Base-by-base conservation (phyloP, 1,140 invertebrate species). In the Orchestia grillus region DNA sequence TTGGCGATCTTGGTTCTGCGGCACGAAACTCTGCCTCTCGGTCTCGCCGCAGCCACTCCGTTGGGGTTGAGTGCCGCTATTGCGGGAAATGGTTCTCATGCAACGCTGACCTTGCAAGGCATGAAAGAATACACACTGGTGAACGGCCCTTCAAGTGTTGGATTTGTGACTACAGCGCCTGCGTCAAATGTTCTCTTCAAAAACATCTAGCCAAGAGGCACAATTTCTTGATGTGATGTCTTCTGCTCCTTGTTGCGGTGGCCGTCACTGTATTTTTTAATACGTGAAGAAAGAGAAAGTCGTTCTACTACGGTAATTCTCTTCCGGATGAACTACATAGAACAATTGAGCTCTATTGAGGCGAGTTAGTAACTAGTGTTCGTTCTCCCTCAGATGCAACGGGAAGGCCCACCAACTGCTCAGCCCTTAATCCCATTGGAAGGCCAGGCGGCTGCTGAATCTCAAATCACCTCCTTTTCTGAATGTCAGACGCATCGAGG, bases 121-220 rank as follows among this genome's bases (percentile, higher is more conserved):
- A 97, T 95, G 96, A 96, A 40, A 96, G 96, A 16, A 97, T 96
- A 40, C 97, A 97, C 88, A 97, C 97, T 19, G 97, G 97, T 36
- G 96, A 96, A 47, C 96, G 97, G 28, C 97, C 97, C 41, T 96
- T 96, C 87, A 95, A 96, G 47, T 97, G 97, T 87, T 96, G 96
- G 42, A 91, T 96, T 90, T 97, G 97, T 62, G 96, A 97, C 95
- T 97, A 97, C 95, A 96, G 96, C 43, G 96, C 96, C 57, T 96
- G 44, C 92, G 92, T 94, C 43, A 94, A 94, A 94, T 94, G 92
- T 94, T 94, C 92, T 28, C 92, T 94, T 19, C 92, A 94, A 44
- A 94, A 94, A 44, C 92, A 94, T 47, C 92, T 94, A 4, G 43
- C 43, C 92, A 94, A 94, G 44, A 94, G 44, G 44, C 92, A 94